phyloP scores from a whole-genome alignment of 1,140 invertebrate genomes.

The Drosophila kanapiae region DNA sequence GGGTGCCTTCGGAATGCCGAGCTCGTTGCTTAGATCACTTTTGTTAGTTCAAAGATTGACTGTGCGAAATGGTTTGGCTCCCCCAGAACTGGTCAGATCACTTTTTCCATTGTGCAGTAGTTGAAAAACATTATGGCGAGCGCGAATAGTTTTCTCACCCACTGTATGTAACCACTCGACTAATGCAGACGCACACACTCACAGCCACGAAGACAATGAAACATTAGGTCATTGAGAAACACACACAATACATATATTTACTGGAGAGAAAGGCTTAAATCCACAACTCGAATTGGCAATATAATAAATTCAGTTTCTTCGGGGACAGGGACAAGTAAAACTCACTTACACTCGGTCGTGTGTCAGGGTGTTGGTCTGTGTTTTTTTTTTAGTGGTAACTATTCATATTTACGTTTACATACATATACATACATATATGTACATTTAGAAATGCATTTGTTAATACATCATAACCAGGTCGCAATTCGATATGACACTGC shows the following conservation, averaged over 20 bases:
- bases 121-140: constrained; percentile 26
- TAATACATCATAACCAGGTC: constrained; percentile 16
- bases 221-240: constrained; percentile 55
- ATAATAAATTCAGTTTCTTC: constrained; percentile 36
- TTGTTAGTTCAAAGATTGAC: constrained; percentile 35
- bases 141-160: constrained; percentile 43
- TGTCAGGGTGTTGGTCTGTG: constrained; percentile 7
- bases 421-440: constrained; percentile 12
- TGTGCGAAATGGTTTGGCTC: constrained; percentile 26
- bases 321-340: constrained; percentile 16
- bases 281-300: neutral
- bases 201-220: constrained; percentile 36
- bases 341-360: constrained; percentile 10
- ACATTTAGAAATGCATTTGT: constrained; percentile 30
- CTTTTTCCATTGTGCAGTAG: constrained; percentile 26
- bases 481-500: constrained; percentile 20
- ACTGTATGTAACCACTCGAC: constrained; percentile 49
- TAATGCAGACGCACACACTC: constrained; percentile 31
- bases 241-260: constrained; percentile 21
- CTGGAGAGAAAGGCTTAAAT: constrained; percentile 39
- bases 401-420: constrained; percentile 2
- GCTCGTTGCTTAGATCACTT: constrained; percentile 29
- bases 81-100: constrained; percentile 49
- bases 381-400: constrained; percentile 1
- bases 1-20: constrained; percentile 18